Percentiles rank a stretch among this genome's conserved stretches.
Evolutionary conservation across 2,113 vertebrate species (phyloP).

Genomic region (Myxocyprinus asiaticus): DNA sequence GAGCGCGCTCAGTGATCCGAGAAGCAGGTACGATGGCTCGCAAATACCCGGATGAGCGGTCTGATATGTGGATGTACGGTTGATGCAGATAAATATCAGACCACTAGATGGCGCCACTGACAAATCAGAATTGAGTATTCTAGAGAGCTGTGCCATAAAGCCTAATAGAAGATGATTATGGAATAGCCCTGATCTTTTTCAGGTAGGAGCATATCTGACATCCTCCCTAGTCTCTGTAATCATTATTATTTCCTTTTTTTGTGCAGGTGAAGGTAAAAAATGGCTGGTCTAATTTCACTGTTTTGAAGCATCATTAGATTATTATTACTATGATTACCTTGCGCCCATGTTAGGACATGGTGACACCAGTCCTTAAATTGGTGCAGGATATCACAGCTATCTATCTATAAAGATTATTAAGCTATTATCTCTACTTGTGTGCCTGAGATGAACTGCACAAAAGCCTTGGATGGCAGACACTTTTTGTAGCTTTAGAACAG

Average conservation of each 20-base stretch:
- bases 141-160: no score
- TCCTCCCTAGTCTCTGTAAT: neutral
- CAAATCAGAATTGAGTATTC: no score
- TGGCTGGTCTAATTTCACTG: neutral
- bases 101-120: no score
- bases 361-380: neutral
- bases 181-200: no score
- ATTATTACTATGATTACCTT: neutral
- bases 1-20: no score
- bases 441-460: neutral
- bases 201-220: neutral
- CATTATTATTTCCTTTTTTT: neutral
- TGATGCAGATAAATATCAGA: no score
- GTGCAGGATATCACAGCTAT: no score
- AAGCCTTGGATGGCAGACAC: neutral
- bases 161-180: no score
- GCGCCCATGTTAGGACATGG: neutral
- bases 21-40: no score
- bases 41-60: no score
- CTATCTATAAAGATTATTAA: neutral
- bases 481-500: neutral
- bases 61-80: no score
- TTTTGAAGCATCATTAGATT: neutral
- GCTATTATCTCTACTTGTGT: neutral
- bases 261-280: neutral